A percentile compares a stretch with the other conserved stretches of the same genome.
These are phyloP conservation scores for Atherix ibis DNA, from an alignment of 2,888 invertebrate species.

Conservation along the genomic window DNA sequence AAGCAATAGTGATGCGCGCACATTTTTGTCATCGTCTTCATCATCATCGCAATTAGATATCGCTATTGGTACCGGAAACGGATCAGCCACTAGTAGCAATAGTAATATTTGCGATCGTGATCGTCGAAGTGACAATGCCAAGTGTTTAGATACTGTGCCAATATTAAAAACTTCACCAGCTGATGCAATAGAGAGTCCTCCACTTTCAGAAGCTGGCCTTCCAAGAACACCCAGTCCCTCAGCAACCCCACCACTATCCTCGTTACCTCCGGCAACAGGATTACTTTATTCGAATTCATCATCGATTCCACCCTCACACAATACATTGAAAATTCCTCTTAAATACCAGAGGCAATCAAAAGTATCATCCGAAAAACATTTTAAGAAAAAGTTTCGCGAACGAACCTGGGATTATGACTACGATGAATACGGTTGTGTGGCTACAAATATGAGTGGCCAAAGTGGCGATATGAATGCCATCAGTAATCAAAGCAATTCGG, in stretches of 20 bases:
- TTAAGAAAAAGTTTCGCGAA: constrained; percentile 77
- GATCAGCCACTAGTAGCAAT: constrained; percentile 3
- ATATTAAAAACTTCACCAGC: constrained; percentile 31
- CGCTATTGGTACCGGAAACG: constrained; percentile 15
- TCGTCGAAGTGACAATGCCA: constrained; percentile 14
- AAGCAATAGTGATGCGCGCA: constrained; percentile 32
- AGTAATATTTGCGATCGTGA: constrained; percentile 16
- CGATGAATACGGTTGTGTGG: constrained; percentile 22
- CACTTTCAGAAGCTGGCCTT: constrained; percentile 30
- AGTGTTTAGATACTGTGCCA: constrained; percentile 27
- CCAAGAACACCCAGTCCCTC: constrained; percentile 31
- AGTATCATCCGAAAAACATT: constrained; percentile 44
- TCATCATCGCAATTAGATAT: constrained; percentile 25
- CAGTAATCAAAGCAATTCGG: constrained; percentile 12
- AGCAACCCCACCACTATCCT: constrained; percentile 22
- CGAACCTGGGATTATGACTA: constrained; percentile 45
- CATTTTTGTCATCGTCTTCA: constrained; percentile 35
- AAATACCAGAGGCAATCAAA: constrained; percentile 43
- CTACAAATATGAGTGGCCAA: constrained; percentile 1
- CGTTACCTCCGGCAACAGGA: constrained; percentile 7
- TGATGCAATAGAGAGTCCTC: constrained; percentile 37
- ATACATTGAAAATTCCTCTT: constrained; percentile 36
- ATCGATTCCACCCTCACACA: constrained; percentile 10
- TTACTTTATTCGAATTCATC: background rate
- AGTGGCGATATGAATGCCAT: constrained; percentile 6